Evolutionary conservation across 1,140 invertebrate species (phyloP).

Genomic region (Apocrypta bakeri): DNA sequence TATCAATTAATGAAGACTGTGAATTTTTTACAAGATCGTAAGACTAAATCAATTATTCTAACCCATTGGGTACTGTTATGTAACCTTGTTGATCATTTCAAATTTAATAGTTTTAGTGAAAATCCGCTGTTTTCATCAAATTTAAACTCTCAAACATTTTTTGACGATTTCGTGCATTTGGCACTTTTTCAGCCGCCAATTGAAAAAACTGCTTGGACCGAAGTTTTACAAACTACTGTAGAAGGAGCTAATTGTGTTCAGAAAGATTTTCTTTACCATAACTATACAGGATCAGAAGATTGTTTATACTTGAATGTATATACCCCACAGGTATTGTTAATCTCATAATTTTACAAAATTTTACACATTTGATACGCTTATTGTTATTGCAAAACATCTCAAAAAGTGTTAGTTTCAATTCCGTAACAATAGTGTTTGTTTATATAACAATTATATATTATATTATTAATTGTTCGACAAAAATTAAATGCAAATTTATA

Average conservation of each 20-base stretch:
- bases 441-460: no score
- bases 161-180: constrained; percentile 1
- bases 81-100: no score
- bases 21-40: no score
- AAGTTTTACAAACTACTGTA: constrained; percentile 33
- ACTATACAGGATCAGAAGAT: constrained; percentile 58
- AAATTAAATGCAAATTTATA: no score
- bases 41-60: no score
- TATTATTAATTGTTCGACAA: no score
- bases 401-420: no score
- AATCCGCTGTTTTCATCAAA: no score
- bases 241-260: constrained; percentile 57
- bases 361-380: background rate
- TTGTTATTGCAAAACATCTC: background rate
- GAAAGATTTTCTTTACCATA: background rate
- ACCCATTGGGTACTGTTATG: no score
- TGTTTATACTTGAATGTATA: constrained; percentile 68
- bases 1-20: background rate
- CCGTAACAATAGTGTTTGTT: no score
- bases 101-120: no score
- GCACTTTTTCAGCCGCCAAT: constrained; percentile 53
- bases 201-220: constrained; percentile 51
- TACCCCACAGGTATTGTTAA: constrained; percentile 60
- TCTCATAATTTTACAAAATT: background rate
- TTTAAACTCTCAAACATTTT: no score